These are phyloP conservation scores for Falcaria lacertinaria DNA, from an alignment of 2,888 invertebrate genomes.

Conservation along the genomic window DNA sequence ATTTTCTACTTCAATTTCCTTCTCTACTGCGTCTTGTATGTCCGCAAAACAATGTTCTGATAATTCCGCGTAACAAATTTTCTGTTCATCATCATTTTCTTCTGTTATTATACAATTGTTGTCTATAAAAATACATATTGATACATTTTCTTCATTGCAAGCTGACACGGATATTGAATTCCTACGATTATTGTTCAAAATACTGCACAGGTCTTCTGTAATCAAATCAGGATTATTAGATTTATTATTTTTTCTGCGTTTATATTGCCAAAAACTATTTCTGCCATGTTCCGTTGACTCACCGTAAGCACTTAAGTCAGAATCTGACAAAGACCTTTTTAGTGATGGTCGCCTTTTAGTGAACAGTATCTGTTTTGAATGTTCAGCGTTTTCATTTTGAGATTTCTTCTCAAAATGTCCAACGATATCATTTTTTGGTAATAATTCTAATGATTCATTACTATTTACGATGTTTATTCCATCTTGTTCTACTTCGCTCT, in stretches of 20 bases:
- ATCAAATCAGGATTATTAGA: slow-evolving; percentile 29
- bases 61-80: slow-evolving; percentile 52
- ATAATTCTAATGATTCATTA: not conserved
- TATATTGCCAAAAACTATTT: slow-evolving; percentile 35
- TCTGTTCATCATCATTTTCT: slow-evolving; percentile 47
- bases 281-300: slow-evolving; percentile 22
- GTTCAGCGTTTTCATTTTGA: slow-evolving; percentile 2
- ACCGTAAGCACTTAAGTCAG: slow-evolving; percentile 42
- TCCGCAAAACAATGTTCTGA: slow-evolving; percentile 38
- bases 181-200: slow-evolving; percentile 54
- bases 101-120: slow-evolving; percentile 59
- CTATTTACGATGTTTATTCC: not conserved
- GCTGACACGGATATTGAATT: slow-evolving; percentile 60
- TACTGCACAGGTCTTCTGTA: slow-evolving; percentile 41
- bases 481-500: not conserved
- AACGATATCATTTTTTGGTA: not conserved
- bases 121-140: slow-evolving; percentile 67
- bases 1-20: slow-evolving; percentile 11
- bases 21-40: slow-evolving; percentile 22
- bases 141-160: slow-evolving; percentile 60
- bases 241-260: slow-evolving; percentile 42
- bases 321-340: slow-evolving; percentile 67
- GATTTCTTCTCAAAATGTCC: not conserved
- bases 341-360: slow-evolving; percentile 25
- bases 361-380: slow-evolving; percentile 4